phyloP scores from a whole-genome alignment of 2,113 vertebrate genomes.

The Empidonax traillii region DNA sequence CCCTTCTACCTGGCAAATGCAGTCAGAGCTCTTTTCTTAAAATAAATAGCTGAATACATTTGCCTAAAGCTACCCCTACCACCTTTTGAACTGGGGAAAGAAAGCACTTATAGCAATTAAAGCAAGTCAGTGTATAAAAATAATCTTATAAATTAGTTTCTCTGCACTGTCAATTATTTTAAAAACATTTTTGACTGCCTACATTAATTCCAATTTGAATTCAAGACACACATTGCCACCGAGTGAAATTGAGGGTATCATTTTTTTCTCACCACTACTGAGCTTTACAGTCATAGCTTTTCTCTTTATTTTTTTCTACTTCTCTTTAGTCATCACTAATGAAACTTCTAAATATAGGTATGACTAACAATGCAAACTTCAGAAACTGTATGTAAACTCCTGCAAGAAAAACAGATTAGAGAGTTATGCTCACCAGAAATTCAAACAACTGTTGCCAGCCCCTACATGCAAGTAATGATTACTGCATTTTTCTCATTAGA shows the following conservation, averaged over 20 bases:
- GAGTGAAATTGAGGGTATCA: background rate
- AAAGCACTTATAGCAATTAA: conserved; percentile 65
- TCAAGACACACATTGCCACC: background rate
- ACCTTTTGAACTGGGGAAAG: conserved; percentile 51
- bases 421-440: conserved; percentile 43
- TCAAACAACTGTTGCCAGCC: conserved; percentile 52
- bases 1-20: background rate
- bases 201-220: conserved; percentile 60
- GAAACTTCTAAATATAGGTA: conserved; percentile 74
- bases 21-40: background rate
- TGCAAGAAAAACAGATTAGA: conserved; percentile 69
- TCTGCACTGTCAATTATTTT: conserved; percentile 52
- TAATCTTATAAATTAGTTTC: conserved; percentile 23
- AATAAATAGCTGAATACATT: conserved; percentile 20
- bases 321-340: conserved; percentile 60
- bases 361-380: conserved; percentile 74
- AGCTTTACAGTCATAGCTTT: conserved; percentile 16
- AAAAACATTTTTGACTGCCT: conserved; percentile 60
- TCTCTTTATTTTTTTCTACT: conserved; percentile 25
- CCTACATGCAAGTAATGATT: conserved; percentile 41
- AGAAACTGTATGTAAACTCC: conserved; percentile 68
- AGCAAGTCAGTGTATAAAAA: conserved; percentile 39
- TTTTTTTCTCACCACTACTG: conserved; percentile 28
- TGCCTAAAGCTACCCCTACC: conserved; percentile 30
- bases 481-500: conserved; percentile 41